Evolutionary conservation across 1,140 invertebrate genomes (phyloP), one percentile per base, ranked within the genome.

Genomic region (Mylabris phalerata): DNA sequence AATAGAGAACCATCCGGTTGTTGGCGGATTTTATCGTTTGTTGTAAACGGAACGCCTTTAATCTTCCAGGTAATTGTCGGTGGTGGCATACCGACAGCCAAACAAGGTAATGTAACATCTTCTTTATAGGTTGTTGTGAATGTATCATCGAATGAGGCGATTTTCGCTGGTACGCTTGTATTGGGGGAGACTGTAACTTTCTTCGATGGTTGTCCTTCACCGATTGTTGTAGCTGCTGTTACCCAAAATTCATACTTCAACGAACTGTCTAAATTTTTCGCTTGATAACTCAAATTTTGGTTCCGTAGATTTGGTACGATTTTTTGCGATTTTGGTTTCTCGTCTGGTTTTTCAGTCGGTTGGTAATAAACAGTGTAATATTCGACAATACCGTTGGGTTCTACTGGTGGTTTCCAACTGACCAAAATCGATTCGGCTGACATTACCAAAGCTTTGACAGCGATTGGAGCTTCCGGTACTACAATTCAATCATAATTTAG

Each of bases 351-450:
- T 25, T 80, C 82, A 68, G 87, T 86, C 19, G 87, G 87, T 73
- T 89, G 88, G 0, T 87, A 86, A 75, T 97, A 98, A 6, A 98
- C 87, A 38, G 90, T 95, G 75, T 97, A 98, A 72, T 95, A 92
- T 7, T 84, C 91, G 55, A 98, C 87, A 45, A 95, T 83, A 19
- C 95, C 95, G 73, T 98, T 98, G 19, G 92, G 91, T 68, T 92
- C 87, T 69, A 84, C 82, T 50, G 95, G 95, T 62, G 90, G 87
- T 67, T 90, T 85, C 95, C 95, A 98, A 7, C 90, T 93, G 1
- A 97, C 89, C 3, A 97, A 78, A 70, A 98, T 93, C 2, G 91
- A 89, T 70, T 92, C 92, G 27, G 82, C 80, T 47, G 92, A 93
- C 85, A 93, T 93, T 4, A 95, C 89, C 25, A 95, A 75, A 41